Evolutionary conservation across 2,797 vertebrate species (phyloP), one percentile per base, ranked within the genome.

Genomic region (Scolopax bukidnonensis): DNA sequence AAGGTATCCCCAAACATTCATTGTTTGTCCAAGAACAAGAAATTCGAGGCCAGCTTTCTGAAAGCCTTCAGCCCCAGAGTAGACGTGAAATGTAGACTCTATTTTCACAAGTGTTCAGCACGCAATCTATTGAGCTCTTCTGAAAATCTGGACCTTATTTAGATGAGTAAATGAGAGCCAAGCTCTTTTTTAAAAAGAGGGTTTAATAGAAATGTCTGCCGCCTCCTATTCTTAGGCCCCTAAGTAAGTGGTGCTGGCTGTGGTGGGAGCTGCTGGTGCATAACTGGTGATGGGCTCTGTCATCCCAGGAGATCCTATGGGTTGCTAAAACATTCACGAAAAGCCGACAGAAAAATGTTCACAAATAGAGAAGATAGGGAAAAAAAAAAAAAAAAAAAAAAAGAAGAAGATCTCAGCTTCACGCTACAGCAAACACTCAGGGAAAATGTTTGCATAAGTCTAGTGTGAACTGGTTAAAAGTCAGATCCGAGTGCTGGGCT

Each of bases 131-230:
- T 64, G 87, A 96, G 92, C 78, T 92, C 90, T 75, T 96, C 94
- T 89, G 90, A 94, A 96, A 97, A 96, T 95, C 95, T 97, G 95
- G 94, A 96, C 95, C 76, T 95, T 97, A 95, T 96, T 96, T 96
- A 95, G 94, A 48, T 0, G 20, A 92, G 70, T 51, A 94, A 92
- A 96, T 73, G 94, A 92, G 65, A 96, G 96, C 94, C 96, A 97
- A 97, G 41, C 75, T 94, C 81, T 90, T 91, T 90, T 84, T 75
- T 5, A 94, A 95, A 94, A 74, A 77, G 74, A 85, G 41, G 71
- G 89, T 92, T 96, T 95, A 94, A 94, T 93, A 96, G 93, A 95
- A 94, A 94, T 83, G 93, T 96, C 96, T 96, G 95, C 88, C n/a
- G 84, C 93, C 95, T 94, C 92, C 93, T 95, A 89, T 96, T 96